phyloP scores from a whole-genome alignment of 2,113 vertebrate genomes.

The Lipotes vexillifer region DNA sequence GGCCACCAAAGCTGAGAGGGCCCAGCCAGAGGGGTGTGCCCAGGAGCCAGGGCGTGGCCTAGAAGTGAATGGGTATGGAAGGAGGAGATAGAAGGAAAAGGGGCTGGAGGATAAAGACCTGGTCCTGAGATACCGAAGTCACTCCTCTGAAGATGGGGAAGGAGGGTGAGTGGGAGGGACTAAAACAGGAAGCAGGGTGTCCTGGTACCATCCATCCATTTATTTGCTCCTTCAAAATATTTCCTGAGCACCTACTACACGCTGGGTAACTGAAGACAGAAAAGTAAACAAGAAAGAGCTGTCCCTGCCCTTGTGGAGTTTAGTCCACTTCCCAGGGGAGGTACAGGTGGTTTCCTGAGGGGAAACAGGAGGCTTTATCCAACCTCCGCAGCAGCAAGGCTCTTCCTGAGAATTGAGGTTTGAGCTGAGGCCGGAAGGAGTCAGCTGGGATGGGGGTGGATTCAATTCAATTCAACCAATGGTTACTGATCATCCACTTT shows the following conservation, averaged over 20 bases:
- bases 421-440: not conserved
- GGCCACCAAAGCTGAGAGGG: not conserved
- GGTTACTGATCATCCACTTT: not conserved
- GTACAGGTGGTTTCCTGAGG: not conserved
- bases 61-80: not conserved
- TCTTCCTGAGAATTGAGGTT: not conserved
- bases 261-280: not conserved
- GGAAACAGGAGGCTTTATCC: not conserved
- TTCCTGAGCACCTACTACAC: not conserved
- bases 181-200: not conserved
- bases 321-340: not conserved
- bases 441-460: not conserved
- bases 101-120: not conserved
- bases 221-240: not conserved
- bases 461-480: constrained; percentile 8
- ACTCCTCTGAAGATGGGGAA: not conserved
- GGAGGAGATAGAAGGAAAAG: not conserved
- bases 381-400: not conserved
- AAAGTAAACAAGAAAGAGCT: not conserved
- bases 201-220: not conserved
- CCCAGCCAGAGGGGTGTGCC: not conserved
- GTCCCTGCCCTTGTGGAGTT: not conserved
- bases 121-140: not conserved
- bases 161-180: not conserved
- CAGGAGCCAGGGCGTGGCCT: not conserved